Evolutionary conservation across 2,797 vertebrate genomes (phyloP).

Genomic region (Columba guinea): DNA sequence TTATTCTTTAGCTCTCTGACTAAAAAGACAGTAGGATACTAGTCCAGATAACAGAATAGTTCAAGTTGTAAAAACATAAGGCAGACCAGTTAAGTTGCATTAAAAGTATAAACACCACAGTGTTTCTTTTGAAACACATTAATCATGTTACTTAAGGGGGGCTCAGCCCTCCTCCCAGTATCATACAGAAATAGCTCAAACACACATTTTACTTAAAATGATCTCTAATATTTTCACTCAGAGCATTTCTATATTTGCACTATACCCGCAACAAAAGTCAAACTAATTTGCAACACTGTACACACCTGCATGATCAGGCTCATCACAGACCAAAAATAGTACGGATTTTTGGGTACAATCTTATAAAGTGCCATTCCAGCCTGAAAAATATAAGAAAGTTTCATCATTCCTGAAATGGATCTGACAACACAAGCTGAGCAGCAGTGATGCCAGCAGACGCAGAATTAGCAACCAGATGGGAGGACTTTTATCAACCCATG

Average conservation of each 20-base stretch:
- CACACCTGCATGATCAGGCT: slow-evolving; percentile 98
- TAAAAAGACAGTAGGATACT: not conserved
- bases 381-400: slow-evolving; percentile 75
- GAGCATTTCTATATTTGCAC: not conserved
- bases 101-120: not conserved
- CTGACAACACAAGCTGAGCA: not conserved
- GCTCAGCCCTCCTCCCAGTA: not conserved
- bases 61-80: not conserved
- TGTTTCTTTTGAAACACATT: not conserved
- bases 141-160: not conserved
- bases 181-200: not conserved
- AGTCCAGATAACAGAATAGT: not conserved
- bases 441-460: not conserved
- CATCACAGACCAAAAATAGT: slow-evolving; percentile 99
- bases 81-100: not conserved
- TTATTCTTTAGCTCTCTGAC: not conserved
- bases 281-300: not conserved
- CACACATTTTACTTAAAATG: not conserved
- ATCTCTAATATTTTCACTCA: not conserved
- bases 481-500: not conserved
- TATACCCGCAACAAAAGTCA: not conserved
- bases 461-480: not conserved
- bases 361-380: slow-evolving; percentile 99
- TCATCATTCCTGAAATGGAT: not conserved
- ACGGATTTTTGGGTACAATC: slow-evolving; percentile 98